A percentile compares a stretch with the other conserved stretches of the same genome.
phyloP scores from a whole-genome alignment of 2,888 invertebrate genomes.

The Liopterus haemorrhoidalis region DNA sequence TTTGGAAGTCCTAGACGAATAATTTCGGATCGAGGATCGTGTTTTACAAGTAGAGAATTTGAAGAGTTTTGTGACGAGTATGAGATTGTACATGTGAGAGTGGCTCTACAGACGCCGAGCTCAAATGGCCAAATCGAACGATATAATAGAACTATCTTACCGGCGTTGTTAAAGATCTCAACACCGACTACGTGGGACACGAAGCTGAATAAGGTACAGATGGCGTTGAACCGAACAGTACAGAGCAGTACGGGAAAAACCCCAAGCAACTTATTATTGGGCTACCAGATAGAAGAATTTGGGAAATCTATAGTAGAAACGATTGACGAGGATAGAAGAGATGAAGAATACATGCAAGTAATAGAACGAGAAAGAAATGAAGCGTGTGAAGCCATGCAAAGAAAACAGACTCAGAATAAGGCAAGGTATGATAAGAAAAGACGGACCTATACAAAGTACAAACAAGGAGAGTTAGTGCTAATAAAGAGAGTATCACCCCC shows the following conservation, averaged over 20 bases:
- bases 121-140: constrained; percentile 15
- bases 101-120: constrained; percentile 14
- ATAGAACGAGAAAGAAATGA: constrained; percentile 11
- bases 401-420: constrained; percentile 9
- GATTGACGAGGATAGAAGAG: constrained; percentile 3
- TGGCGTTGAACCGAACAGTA: constrained; percentile 6
- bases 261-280: constrained; percentile 12
- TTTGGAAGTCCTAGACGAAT: constrained; percentile 11
- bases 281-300: constrained; percentile 10
- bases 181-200: constrained; percentile 12
- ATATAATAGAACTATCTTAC: constrained; percentile 17
- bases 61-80: constrained; percentile 1
- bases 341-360: constrained; percentile 4
- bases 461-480: too few species aligned
- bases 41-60: constrained; percentile 8
- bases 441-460: constrained; percentile 11
- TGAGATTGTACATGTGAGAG: constrained; percentile 6
- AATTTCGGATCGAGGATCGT: constrained; percentile 11
- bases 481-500: constrained; percentile 5
- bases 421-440: constrained; percentile 13
- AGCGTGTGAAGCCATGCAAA: constrained; percentile 6
- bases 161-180: constrained; percentile 14
- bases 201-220: constrained; percentile 7
- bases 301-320: constrained; percentile 9
- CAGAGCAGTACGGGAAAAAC: constrained; percentile 10